phyloP scores from a whole-genome alignment of 2,113 vertebrate genomes.

The Sorex fumeus region DNA sequence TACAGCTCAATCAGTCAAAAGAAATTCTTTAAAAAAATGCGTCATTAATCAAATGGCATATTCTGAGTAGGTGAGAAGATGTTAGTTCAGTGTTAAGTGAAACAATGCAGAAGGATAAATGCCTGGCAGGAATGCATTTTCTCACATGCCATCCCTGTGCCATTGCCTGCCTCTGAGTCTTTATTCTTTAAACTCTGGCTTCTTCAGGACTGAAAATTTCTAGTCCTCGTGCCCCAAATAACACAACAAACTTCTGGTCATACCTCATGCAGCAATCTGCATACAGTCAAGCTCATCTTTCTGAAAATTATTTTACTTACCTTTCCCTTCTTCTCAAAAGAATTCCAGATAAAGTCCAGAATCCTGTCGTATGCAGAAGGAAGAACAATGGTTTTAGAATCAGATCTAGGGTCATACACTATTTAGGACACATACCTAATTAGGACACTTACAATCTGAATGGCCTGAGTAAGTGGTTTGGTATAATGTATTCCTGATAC shows the following conservation, averaged over 20 bases:
- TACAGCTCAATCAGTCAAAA: not conserved
- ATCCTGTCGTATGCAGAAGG: not conserved
- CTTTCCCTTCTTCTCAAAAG: constrained; percentile 31
- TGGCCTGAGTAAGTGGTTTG: not conserved
- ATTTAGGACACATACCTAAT: not conserved
- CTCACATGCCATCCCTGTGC: not conserved
- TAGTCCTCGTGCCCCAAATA: not conserved
- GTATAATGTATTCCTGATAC: not conserved
- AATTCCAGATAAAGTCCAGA: not conserved
- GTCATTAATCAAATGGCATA: too few relatives aligned
- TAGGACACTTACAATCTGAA: not conserved
- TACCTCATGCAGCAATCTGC: not conserved
- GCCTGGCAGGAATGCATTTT: not conserved
- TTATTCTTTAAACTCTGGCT: not conserved
- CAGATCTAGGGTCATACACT: not conserved
- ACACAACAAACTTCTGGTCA: not conserved
- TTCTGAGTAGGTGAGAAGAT: not conserved
- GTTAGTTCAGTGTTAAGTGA: not conserved
- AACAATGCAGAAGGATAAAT: not conserved
- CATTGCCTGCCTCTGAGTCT: too few relatives aligned
- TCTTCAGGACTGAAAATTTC: not conserved
- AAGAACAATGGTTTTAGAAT: not conserved
- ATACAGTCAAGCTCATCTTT: not conserved
- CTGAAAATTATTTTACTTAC: not conserved
- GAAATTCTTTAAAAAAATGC: too few relatives aligned